Percentiles rank a stretch among this genome's conserved stretches.
Conservation (phyloP, 2,888 invertebrate species). For the Campoletis raptor region DNA sequence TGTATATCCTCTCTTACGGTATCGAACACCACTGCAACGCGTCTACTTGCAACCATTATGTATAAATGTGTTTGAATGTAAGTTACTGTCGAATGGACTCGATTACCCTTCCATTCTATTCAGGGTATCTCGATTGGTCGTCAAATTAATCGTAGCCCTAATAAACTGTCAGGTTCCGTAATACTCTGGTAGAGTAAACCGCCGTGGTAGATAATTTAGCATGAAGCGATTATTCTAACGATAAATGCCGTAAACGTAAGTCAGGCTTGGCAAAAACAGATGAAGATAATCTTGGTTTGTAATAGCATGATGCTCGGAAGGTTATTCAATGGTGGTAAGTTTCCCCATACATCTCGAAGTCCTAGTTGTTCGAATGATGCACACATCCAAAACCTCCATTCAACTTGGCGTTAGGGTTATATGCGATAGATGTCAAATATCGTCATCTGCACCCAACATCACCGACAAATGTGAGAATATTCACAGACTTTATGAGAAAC, state of each 20-base stretch:
- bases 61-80: conserved; percentile 11
- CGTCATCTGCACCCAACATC: neutral
- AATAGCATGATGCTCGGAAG: neutral
- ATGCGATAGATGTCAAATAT: neutral
- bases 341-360: conserved; percentile 7
- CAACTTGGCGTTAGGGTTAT: neutral
- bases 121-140: conserved; percentile 34
- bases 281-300: neutral
- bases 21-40: conserved; percentile 44
- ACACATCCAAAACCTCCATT: neutral
- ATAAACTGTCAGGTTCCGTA: conserved; percentile 25
- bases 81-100: conserved; percentile 61
- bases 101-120: conserved; percentile 58
- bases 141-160: conserved; percentile 37
- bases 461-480: too few species aligned
- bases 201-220: neutral
- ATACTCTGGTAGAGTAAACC: neutral
- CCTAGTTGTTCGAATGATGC: neutral
- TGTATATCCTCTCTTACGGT: conserved; percentile 18
- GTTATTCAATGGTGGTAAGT: neutral
- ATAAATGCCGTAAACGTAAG: neutral
- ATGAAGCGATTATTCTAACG: conserved; percentile 6
- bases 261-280: conserved; percentile 14
- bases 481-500: neutral
- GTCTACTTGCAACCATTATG: conserved; percentile 30